phyloP scores from a whole-genome alignment of 2,888 invertebrate genomes.

The Linnaemya tessellans region DNA sequence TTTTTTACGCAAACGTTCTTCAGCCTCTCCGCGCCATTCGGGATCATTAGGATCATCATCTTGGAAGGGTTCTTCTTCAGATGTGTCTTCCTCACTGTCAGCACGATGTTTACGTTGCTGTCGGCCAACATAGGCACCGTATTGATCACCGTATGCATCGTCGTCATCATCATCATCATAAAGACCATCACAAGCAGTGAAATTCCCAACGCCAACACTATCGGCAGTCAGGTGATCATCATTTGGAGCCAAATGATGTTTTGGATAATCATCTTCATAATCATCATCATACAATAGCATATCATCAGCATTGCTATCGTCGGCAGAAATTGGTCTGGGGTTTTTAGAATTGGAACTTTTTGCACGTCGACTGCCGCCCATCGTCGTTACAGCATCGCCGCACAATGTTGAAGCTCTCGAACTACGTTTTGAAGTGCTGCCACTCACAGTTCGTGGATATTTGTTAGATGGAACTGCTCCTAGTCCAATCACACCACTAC shows the following conservation, averaged over 20 bases:
- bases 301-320: constrained; percentile 69
- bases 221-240: constrained; percentile 74
- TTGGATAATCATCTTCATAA: constrained; percentile 77
- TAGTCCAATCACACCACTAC: constrained; percentile 28
- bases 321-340: constrained; percentile 53
- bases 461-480: constrained; percentile 40
- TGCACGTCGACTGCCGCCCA: constrained; percentile 18
- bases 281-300: constrained; percentile 72
- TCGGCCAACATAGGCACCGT: constrained; percentile 76
- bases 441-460: constrained; percentile 53
- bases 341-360: constrained; percentile 57
- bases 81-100: constrained; percentile 77
- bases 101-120: constrained; percentile 71
- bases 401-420: constrained; percentile 64
- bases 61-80: constrained; percentile 85
- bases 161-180: constrained; percentile 62
- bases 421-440: constrained; percentile 60
- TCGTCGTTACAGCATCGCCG: constrained; percentile 43
- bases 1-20: constrained; percentile 72
- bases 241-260: constrained; percentile 78
- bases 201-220: constrained; percentile 66
- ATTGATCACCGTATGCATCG: constrained; percentile 73
- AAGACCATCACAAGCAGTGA: constrained; percentile 58
- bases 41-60: constrained; percentile 94
- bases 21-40: constrained; percentile 87